phyloP scores from a whole-genome alignment of 2,113 vertebrate genomes.

The Lophochroa leadbeateri region DNA sequence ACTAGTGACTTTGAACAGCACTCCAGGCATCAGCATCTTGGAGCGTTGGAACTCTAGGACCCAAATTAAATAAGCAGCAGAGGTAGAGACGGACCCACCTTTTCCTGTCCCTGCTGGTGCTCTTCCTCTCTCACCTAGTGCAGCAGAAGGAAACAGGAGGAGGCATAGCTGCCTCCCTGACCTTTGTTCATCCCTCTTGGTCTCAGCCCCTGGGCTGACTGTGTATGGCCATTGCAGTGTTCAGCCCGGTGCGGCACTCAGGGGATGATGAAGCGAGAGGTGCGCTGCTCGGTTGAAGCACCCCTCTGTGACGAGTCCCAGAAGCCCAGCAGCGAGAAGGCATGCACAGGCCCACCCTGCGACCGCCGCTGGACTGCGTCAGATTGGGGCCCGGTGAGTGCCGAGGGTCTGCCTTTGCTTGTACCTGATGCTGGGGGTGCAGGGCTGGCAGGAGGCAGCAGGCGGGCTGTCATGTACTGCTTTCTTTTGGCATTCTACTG shows the following conservation, averaged over 20 bases:
- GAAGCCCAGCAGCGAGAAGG: constrained; percentile 74
- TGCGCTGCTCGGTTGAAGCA: constrained; percentile 84
- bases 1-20: neutral
- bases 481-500: neutral
- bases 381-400: constrained; percentile 89
- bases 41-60: neutral
- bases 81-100: rapidly evolving
- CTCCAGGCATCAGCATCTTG: neutral
- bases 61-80: neutral
- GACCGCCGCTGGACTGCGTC: constrained; percentile 85
- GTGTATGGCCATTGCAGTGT: constrained; percentile 68
- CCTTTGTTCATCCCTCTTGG: neutral
- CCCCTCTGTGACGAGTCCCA: constrained; percentile 75
- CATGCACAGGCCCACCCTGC: constrained; percentile 81
- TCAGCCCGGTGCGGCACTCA: constrained; percentile 78
- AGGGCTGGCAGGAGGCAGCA: neutral
- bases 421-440: rapidly evolving
- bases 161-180: neutral
- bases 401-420: rapidly evolving
- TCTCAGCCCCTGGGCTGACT: neutral
- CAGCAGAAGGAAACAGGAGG: neutral
- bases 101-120: neutral
- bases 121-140: neutral
- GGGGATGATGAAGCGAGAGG: constrained; percentile 80
- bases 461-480: rapidly evolving